A percentile compares a stretch with the other conserved stretches of the same genome.
Conservation (phyloP, 2,797 vertebrate genomes). For the Sebastes itinus region DNA sequence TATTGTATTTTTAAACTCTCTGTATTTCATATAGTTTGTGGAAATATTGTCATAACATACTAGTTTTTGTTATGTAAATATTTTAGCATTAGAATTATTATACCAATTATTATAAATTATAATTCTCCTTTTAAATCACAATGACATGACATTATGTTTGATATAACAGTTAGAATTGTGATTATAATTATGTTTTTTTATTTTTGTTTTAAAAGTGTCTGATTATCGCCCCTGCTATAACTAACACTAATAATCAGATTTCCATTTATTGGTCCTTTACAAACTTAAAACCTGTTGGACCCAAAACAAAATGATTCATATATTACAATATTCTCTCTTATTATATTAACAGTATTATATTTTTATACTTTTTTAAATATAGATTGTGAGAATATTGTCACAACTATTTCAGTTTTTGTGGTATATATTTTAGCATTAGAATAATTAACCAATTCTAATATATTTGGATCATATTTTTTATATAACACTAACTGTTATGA, state of each 20-base stretch:
- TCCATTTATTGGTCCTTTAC: neutral
- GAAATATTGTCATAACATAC: too few species aligned
- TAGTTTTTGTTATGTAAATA: neutral
- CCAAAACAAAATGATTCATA: neutral
- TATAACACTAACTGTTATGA: neutral
- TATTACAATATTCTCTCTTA: neutral
- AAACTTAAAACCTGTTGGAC: neutral
- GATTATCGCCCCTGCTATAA: neutral
- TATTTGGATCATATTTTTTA: neutral
- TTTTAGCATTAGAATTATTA: neutral
- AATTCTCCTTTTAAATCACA: neutral
- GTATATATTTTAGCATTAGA: neutral
- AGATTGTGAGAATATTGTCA: neutral
- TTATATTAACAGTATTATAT: neutral
- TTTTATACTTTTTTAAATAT: neutral
- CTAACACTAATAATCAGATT: neutral
- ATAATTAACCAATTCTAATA: neutral
- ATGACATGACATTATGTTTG: neutral
- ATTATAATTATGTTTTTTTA: neutral
- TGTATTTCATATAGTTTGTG: too few species aligned
- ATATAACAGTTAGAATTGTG: neutral
- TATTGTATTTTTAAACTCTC: neutral
- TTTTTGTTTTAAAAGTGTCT: neutral
- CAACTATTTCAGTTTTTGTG: neutral
- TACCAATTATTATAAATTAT: neutral